Conservation (phyloP, 1,140 invertebrate species). For the Caenorhabditis brenneri region DNA sequence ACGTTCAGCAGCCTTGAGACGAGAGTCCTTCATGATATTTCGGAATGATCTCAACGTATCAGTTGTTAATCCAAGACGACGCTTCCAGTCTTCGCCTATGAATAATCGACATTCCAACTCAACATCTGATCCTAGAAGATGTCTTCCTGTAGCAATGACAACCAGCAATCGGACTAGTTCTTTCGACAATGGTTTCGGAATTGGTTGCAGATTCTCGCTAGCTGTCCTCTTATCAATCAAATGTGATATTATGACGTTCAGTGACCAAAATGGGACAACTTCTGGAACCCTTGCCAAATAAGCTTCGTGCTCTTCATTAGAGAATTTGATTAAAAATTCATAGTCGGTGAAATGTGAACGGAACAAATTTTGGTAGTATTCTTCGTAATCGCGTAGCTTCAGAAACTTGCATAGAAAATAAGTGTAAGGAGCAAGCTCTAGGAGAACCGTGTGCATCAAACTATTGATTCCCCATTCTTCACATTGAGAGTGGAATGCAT, state of each 20-base stretch:
- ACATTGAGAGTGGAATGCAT: constrained; percentile 5
- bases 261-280: not conserved
- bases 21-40: not conserved
- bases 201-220: not conserved
- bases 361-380: not conserved
- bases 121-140: not conserved
- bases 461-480: not conserved
- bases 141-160: not conserved
- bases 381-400: not conserved
- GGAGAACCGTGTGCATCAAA: not conserved
- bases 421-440: not conserved
- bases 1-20: not conserved
- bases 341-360: not conserved
- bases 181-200: not conserved
- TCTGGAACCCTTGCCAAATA: not conserved
- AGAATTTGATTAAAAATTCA: not conserved
- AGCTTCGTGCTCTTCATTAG: not conserved
- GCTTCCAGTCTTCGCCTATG: not conserved
- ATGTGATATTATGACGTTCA: not conserved
- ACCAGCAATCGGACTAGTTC: not conserved
- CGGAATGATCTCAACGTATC: not conserved
- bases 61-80: not conserved
- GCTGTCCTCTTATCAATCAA: not conserved
- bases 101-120: not conserved
- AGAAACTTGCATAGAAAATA: not conserved